Conservation (phyloP, 2,113 vertebrate species). For the Gila orcuttii region DNA sequence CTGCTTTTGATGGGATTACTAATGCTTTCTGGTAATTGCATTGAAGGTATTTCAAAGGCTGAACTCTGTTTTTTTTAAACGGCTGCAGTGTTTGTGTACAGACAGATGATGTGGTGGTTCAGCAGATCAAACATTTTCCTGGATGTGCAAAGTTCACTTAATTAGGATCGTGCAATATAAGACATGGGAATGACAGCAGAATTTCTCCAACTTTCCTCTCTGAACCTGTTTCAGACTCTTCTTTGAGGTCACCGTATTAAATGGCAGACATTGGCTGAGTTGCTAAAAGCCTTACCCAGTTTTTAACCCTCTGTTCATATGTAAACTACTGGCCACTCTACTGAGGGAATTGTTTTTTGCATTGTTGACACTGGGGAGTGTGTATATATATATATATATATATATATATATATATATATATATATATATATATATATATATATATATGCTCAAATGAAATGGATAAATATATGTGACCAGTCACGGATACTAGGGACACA, state of each 20-base stretch:
- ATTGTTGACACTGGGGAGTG: neutral
- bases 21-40: constrained; percentile 38
- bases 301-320: neutral
- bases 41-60: constrained; percentile 37
- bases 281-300: neutral
- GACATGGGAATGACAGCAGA: neutral
- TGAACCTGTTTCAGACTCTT: neutral
- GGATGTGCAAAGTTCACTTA: constrained; percentile 28
- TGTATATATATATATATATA: too few species aligned
- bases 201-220: neutral
- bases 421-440: too few species aligned
- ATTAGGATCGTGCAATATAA: constrained; percentile 25
- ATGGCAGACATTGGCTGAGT: neutral
- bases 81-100: neutral
- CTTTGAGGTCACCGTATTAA: neutral
- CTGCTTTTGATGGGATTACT: constrained; percentile 42
- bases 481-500: too few species aligned
- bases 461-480: too few species aligned
- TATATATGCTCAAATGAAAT: too few species aligned
- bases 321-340: neutral
- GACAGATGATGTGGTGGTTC: constrained; percentile 35
- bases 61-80: constrained; percentile 33
- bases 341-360: neutral
- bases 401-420: too few species aligned
- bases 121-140: constrained; percentile 43